Evolutionary conservation across 2,888 invertebrate genomes (phyloP).

Genomic region (Ormyrus nitidulus): DNA sequence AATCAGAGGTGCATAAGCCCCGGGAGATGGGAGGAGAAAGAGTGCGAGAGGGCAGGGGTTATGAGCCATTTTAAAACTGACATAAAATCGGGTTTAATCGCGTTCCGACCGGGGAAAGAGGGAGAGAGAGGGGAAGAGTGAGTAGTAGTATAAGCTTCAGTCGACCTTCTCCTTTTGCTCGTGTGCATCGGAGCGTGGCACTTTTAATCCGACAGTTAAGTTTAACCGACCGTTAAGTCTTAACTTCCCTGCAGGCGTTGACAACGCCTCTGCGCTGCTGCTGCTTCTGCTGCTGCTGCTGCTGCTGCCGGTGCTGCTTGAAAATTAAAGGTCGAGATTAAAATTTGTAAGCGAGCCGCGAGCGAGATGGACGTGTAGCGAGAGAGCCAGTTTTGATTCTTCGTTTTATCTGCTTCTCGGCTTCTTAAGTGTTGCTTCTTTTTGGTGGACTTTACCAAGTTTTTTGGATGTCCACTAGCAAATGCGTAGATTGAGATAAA

Average conservation of each 20-base stretch:
- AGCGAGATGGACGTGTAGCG: slow-evolving; percentile 15
- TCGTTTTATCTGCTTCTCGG: no score
- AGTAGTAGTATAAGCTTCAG: slow-evolving; percentile 20
- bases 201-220: slow-evolving; percentile 70
- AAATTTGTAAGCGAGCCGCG: slow-evolving; percentile 45
- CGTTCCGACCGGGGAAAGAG: slow-evolving; percentile 50
- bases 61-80: slow-evolving; percentile 68
- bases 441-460: not conserved
- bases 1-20: slow-evolving; percentile 46
- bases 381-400: slow-evolving; percentile 24
- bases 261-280: slow-evolving; percentile 14
- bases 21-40: slow-evolving; percentile 17
- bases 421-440: not conserved
- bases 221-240: slow-evolving; percentile 68
- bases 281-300: not conserved
- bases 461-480: no score
- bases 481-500: no score
- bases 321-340: slow-evolving; percentile 58
- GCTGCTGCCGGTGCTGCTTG: slow-evolving; percentile 20
- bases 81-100: slow-evolving; percentile 69
- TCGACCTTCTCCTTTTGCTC: slow-evolving; percentile 31
- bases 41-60: slow-evolving; percentile 43
- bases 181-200: slow-evolving; percentile 65
- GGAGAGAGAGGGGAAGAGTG: slow-evolving; percentile 1
- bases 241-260: slow-evolving; percentile 58